A percentile compares a stretch with the other conserved stretches of the same genome.
Evolutionary conservation across 2,888 invertebrate genomes (phyloP).

Genomic region (Crioceris asparagi): DNA sequence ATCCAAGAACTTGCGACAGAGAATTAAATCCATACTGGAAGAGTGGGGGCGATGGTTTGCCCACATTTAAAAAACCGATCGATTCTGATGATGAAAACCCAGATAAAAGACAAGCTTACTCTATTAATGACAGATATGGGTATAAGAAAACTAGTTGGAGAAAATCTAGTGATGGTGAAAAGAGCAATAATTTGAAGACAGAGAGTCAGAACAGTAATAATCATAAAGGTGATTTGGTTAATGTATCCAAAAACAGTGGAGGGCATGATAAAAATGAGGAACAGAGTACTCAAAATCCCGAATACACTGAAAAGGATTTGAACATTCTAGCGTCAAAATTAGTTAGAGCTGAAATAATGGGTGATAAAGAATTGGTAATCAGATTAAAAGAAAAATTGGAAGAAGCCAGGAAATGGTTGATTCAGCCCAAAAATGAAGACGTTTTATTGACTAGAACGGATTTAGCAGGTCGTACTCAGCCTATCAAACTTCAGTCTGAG

Average conservation of each 20-base stretch:
- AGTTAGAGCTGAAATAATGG: conserved; percentile 90
- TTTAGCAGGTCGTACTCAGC: conserved; percentile 55
- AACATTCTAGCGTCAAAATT: conserved; percentile 85
- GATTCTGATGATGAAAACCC: conserved; percentile 31
- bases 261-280: background rate
- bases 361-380: conserved; percentile 56
- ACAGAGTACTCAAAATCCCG: conserved; percentile 7
- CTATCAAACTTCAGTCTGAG: conserved; percentile 40
- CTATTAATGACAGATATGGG: conserved; percentile 3
- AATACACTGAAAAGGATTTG: conserved; percentile 61
- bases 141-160: conserved; percentile 13
- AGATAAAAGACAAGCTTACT: conserved; percentile 10
- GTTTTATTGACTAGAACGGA: conserved; percentile 61
- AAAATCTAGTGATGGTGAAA: conserved; percentile 6
- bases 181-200: conserved; percentile 2
- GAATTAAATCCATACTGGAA: conserved; percentile 93
- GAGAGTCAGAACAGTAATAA: conserved; percentile 2
- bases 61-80: conserved; percentile 42
- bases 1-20: conserved; percentile 58
- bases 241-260: background rate
- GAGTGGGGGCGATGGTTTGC: conserved; percentile 77
- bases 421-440: conserved; percentile 35
- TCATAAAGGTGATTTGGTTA: conserved; percentile 10
- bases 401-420: conserved; percentile 43
- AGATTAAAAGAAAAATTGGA: conserved; percentile 68